phyloP scores from a whole-genome alignment of 2,113 vertebrate species.

The Zapus hudsonius region DNA sequence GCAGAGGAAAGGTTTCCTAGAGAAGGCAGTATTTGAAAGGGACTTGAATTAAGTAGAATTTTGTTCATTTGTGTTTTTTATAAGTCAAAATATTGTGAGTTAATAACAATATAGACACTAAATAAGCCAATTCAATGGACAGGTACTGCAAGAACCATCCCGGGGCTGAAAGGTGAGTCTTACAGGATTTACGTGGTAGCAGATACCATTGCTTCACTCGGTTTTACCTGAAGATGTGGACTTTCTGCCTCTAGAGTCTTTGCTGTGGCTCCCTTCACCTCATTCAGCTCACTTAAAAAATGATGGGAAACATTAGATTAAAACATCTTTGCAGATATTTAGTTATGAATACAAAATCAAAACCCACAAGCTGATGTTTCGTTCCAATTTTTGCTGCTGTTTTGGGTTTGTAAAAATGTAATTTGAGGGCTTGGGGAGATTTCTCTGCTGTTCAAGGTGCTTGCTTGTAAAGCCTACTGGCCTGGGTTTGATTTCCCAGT shows the following conservation, averaged over 20 bases:
- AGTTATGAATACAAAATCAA: conserved; percentile 46
- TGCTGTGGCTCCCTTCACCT: background rate
- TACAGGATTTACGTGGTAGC: background rate
- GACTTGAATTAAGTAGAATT: background rate
- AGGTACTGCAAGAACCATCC: background rate
- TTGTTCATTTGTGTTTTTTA: background rate
- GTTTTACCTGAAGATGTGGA: background rate
- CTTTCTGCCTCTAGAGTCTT: background rate
- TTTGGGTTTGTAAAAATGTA: no score
- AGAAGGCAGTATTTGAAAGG: background rate
- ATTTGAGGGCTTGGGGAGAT: no score
- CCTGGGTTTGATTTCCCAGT: no score
- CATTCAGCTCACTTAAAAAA: conserved; percentile 45
- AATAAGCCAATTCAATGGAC: background rate
- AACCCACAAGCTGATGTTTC: conserved; percentile 7
- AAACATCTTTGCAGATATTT: conserved; percentile 1
- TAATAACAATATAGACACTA: background rate
- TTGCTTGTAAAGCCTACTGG: no score
- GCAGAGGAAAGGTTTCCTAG: background rate
- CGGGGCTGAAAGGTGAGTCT: background rate
- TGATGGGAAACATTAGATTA: conserved; percentile 36
- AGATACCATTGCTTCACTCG: background rate
- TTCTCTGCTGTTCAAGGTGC: no score
- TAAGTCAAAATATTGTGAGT: background rate
- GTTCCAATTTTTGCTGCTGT: background rate